A percentile compares a stretch with the other conserved stretches of the same genome.
phyloP scores from a whole-genome alignment of 2,797 vertebrate species.

The Spinus pinus region DNA sequence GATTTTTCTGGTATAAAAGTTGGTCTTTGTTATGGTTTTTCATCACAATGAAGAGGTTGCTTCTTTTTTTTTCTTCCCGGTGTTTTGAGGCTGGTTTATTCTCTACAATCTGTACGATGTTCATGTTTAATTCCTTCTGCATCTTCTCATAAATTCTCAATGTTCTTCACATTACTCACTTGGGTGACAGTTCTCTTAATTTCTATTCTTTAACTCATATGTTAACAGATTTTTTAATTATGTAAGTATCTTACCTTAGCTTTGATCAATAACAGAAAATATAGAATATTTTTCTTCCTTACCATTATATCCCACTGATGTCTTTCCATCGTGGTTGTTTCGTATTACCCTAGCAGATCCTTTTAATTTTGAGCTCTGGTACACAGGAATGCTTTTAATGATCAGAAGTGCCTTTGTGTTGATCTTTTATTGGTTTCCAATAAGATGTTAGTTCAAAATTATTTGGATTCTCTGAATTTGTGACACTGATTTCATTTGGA shows the following conservation, averaged over 20 bases:
- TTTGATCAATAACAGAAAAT: background rate
- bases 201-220: background rate
- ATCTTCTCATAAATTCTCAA: background rate
- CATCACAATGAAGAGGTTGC: background rate
- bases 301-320: background rate
- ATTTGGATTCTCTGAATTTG: background rate
- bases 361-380: background rate
- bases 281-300: background rate
- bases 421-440: background rate
- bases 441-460: background rate
- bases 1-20: background rate
- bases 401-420: accelerated
- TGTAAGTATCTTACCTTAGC: background rate
- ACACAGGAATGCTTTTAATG: background rate
- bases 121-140: constrained; percentile 19
- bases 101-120: background rate
- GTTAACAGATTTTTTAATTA: background rate
- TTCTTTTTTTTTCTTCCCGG: background rate
- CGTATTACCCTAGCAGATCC: background rate
- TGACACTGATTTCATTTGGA: background rate
- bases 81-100: background rate
- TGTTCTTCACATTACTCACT: constrained; percentile 20
- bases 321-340: background rate
- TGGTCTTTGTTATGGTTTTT: background rate
- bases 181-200: constrained; percentile 23